Conservation (phyloP, 1,140 invertebrate genomes). For the Helicoverpa zea region DNA sequence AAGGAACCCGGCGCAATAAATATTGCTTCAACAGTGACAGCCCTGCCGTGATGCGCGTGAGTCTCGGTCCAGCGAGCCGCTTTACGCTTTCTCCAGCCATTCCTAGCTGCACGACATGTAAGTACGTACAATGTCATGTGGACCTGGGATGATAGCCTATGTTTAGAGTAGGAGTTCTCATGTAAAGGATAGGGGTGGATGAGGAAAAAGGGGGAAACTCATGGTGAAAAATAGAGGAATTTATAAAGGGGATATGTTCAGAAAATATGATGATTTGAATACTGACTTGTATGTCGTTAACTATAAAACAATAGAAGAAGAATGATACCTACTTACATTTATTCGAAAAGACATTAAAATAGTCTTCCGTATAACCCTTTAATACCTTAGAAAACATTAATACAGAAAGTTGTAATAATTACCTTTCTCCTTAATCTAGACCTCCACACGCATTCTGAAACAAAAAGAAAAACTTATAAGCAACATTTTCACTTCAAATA, state of each 20-base stretch:
- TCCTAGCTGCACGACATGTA: slow-evolving; percentile 51
- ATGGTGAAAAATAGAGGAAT: too few relatives aligned
- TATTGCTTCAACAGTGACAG: slow-evolving; percentile 12
- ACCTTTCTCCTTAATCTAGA: slow-evolving; percentile 35
- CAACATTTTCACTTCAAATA: too few relatives aligned
- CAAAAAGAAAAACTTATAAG: slow-evolving; percentile 19
- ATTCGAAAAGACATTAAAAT: too few relatives aligned
- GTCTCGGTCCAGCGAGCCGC: slow-evolving; percentile 54
- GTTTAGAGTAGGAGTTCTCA: too few relatives aligned
- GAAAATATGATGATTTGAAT: too few relatives aligned
- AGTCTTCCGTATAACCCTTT: too few relatives aligned
- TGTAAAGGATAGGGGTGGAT: neutral
- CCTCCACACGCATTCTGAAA: slow-evolving; percentile 36
- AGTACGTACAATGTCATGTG: slow-evolving; percentile 24
- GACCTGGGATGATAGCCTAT: neutral
- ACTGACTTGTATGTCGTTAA: too few relatives aligned
- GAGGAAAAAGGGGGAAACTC: too few relatives aligned
- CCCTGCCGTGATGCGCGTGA: slow-evolving; percentile 49
- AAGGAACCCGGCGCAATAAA: neutral
- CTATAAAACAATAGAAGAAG: too few relatives aligned
- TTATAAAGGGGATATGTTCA: too few relatives aligned
- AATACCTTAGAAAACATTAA: neutral
- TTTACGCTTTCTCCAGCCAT: slow-evolving; percentile 59
- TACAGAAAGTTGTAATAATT: neutral
- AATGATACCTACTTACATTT: too few relatives aligned